These are phyloP conservation scores for Craniophora ligustri DNA, from an alignment of 2,888 invertebrate genomes.

Conservation along the genomic window DNA sequence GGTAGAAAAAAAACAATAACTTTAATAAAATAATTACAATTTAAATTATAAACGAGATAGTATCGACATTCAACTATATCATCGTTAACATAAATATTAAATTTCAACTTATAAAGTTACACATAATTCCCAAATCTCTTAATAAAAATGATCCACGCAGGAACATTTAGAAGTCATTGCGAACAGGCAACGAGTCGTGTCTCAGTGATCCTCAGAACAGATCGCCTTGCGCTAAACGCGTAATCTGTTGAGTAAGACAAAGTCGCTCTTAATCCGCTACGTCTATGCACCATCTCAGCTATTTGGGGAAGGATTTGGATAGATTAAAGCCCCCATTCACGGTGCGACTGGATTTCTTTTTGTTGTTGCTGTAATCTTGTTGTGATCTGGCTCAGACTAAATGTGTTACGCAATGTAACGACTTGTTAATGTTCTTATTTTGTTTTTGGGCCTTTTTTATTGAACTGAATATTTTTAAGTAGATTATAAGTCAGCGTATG, in stretches of 20 bases:
- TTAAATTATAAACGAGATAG: too few relatives aligned
- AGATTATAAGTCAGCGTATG: too few relatives aligned
- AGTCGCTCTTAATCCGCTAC: slow-evolving; percentile 71
- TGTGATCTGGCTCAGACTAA: slow-evolving; percentile 33
- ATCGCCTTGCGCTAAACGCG: slow-evolving; percentile 66
- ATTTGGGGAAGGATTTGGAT: slow-evolving; percentile 73
- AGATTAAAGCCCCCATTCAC: slow-evolving; percentile 71
- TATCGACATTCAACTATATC: too few relatives aligned
- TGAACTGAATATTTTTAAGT: slow-evolving; percentile 1
- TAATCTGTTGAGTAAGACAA: slow-evolving; percentile 78
- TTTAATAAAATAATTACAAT: too few relatives aligned
- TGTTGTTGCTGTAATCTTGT: slow-evolving; percentile 55
- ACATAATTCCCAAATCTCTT: slow-evolving; percentile 12
- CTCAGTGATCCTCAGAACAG: slow-evolving; percentile 46
- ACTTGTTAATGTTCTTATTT: slow-evolving; percentile 42
- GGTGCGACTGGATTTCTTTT: slow-evolving; percentile 55
- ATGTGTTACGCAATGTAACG: slow-evolving; percentile 34
- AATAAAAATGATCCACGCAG: slow-evolving; percentile 45
- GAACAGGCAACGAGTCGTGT: slow-evolving; percentile 55
- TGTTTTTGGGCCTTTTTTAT: slow-evolving; percentile 21
- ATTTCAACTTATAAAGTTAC: neutral
- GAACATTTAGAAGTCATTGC: slow-evolving; percentile 48
- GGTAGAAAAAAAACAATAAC: too few relatives aligned
- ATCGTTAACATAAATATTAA: neutral
- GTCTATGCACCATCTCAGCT: slow-evolving; percentile 69